phyloP scores from a whole-genome alignment of 2,797 vertebrate genomes.

The Coilia nasus region DNA sequence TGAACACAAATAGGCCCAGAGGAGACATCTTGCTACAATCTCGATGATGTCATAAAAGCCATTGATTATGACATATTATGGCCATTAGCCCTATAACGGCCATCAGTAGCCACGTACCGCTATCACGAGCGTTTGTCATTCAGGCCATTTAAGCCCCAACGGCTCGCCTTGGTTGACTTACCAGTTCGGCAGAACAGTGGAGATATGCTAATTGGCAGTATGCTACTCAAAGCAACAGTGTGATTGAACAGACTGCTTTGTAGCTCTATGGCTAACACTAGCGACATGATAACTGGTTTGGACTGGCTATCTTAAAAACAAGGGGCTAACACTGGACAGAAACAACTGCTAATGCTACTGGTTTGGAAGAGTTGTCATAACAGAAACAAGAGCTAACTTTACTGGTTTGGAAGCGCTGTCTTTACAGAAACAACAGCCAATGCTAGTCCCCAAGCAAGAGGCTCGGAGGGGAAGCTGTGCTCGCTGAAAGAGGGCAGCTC shows the following conservation, averaged over 20 bases:
- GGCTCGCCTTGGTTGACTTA: not conserved
- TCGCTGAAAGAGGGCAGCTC: too few relatives aligned
- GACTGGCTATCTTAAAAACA: not conserved
- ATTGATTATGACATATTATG: constrained; percentile 5
- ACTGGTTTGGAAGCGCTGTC: too few relatives aligned
- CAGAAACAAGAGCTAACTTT: too few relatives aligned
- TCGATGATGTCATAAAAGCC: not conserved
- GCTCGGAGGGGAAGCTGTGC: too few relatives aligned
- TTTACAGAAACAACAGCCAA: too few relatives aligned
- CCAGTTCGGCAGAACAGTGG: not conserved
- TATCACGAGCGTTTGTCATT: not conserved
- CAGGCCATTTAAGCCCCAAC: not conserved
- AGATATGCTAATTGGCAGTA: not conserved
- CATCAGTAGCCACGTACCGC: not conserved
- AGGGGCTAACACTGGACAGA: too few relatives aligned
- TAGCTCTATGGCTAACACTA: not conserved
- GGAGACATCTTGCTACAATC: constrained; percentile 15
- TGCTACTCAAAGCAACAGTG: not conserved
- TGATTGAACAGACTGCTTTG: not conserved
- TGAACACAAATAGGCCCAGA: not conserved
- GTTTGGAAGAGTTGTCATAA: too few relatives aligned
- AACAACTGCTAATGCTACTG: too few relatives aligned
- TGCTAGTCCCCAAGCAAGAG: too few relatives aligned
- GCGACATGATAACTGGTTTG: not conserved
- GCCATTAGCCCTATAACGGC: not conserved